Base-by-base conservation (phyloP, 1,140 invertebrate genomes). In the Ceratina japonica region DNA sequence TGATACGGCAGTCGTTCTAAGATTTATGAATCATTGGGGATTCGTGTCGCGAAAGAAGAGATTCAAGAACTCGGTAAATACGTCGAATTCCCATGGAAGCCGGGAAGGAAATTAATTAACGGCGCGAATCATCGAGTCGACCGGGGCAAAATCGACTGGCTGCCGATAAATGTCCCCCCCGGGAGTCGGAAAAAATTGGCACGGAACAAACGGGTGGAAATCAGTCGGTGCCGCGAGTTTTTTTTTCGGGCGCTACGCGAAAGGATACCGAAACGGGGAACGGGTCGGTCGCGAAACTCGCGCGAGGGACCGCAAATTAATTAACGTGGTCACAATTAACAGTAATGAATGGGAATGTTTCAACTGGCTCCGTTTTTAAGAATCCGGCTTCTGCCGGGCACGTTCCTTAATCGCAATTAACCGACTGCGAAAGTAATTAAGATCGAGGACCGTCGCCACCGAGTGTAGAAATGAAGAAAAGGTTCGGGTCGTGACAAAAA, bases 341-440 rank as follows among this genome's bases (percentile, higher is more conserved):
- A 15, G 79, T 83, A 87, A 87, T 84, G 81, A 81, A 80, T 83
- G 74, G 66, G 75, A 87, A 87, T 87, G 80, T 87, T 87, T 87
- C 83, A 82, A 77, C 80, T 85, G 69, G 10, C 71, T 75, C 62
- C 54, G 15, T 84, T 88, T 83, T 84, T 78, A 87, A 87, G 82
- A 81, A 86, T 87, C 73, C 65, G 52, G 31, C 77, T 86, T 64
- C 81, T 79, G 77, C 49, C 68, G 79, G 80, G 72, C 74, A 75
- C 70, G 79, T 86, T 84, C 80, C 81, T 88, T 83, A 87, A 87
- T 89, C 86, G 81, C 75, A 87, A 88, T 88, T 88, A 89, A 87
- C 83, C 83, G 82, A 85, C 78, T 85, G 76, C 66, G 80, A 85
- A 79, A 86, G 84, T 86, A 89, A 89, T 89, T 89, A 88, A 87